A percentile compares a stretch with the other conserved stretches of the same genome.
Conservation (phyloP, 2,888 invertebrate species). For the Neelides folsomi region DNA sequence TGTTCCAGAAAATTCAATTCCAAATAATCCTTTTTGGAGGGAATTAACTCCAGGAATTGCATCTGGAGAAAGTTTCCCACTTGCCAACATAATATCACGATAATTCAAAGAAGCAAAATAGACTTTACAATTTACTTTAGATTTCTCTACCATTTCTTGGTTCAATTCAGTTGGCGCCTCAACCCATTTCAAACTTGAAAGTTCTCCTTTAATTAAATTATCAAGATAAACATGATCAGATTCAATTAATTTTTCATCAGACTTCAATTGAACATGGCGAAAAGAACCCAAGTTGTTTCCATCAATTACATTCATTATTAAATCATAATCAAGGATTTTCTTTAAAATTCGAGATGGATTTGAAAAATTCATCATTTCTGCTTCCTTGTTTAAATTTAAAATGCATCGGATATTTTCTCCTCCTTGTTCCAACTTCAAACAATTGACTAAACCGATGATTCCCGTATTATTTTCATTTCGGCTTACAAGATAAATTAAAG, state of each 20-base stretch:
- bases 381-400: no score
- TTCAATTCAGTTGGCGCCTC: no score
- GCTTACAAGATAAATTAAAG: conserved; percentile 5
- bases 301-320: conserved; percentile 13
- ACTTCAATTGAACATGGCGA: conserved; percentile 54
- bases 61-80: conserved; percentile 74
- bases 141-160: no score
- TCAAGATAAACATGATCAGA: conserved; percentile 64
- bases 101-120: conserved; percentile 77
- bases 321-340: conserved; percentile 5
- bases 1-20: conserved; percentile 47
- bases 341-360: background rate
- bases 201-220: conserved; percentile 64
- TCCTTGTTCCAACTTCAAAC: conserved; percentile 72
- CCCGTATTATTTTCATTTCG: conserved; percentile 59
- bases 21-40: conserved; percentile 45
- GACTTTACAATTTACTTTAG: conserved; percentile 42
- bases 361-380: background rate
- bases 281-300: conserved; percentile 72
- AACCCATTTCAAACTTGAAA: conserved; percentile 69
- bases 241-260: conserved; percentile 38
- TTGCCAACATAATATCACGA: conserved; percentile 86
- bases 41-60: conserved; percentile 48
- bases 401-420: conserved; percentile 50
- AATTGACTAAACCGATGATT: conserved; percentile 74